Conservation (phyloP, 2,888 invertebrate species). For the Drosophila neotestacea region DNA sequence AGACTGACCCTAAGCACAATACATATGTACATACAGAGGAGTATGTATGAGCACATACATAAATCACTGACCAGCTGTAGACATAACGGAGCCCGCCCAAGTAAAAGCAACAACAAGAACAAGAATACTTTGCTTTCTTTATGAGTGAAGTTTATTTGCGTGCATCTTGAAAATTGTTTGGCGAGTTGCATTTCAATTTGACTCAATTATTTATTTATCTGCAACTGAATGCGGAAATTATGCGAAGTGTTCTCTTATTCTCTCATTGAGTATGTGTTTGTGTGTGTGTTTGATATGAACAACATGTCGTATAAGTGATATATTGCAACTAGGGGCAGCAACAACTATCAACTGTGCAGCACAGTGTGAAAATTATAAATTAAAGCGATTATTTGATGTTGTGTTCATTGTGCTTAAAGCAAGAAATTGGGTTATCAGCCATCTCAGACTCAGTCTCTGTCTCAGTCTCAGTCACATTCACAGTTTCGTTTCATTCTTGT, state of each 20-base stretch:
- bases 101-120: slow-evolving; percentile 25
- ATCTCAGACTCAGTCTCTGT: slow-evolving; percentile 52
- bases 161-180: slow-evolving; percentile 76
- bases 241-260: slow-evolving; percentile 53
- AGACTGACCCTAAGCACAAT: slow-evolving; percentile 48
- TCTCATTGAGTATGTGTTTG: slow-evolving; percentile 1
- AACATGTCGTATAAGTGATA: slow-evolving; percentile 64
- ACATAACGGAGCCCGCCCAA: slow-evolving; percentile 68
- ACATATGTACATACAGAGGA: slow-evolving; percentile 20
- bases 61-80: slow-evolving; percentile 74
- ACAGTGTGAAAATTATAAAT: slow-evolving; percentile 63
- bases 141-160: slow-evolving; percentile 76
- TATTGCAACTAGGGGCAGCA: slow-evolving; percentile 39
- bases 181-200: slow-evolving; percentile 81
- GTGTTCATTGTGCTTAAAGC: slow-evolving; percentile 39
- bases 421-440: slow-evolving; percentile 77
- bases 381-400: slow-evolving; percentile 63
- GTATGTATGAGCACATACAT: slow-evolving; percentile 27
- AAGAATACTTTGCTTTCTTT: slow-evolving; percentile 54
- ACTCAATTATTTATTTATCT: slow-evolving; percentile 81
- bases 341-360: slow-evolving; percentile 12
- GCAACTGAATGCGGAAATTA: slow-evolving; percentile 82
- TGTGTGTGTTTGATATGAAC: slow-evolving; percentile 54
- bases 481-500: slow-evolving; percentile 31
- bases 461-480: slow-evolving; percentile 37